Conservation (phyloP, 1,140 invertebrate species). For the Drosophila quadrilineata region DNA sequence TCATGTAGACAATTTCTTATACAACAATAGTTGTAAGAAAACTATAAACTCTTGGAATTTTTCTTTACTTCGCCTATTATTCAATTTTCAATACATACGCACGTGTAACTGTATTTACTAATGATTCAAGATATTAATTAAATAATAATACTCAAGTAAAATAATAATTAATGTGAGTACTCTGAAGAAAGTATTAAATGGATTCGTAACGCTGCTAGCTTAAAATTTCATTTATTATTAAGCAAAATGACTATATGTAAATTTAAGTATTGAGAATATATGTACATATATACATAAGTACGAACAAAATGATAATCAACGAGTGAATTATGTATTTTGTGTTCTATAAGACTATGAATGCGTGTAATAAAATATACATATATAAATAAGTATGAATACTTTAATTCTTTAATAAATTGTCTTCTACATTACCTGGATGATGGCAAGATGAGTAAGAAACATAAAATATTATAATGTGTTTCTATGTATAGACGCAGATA, state of each 20-base stretch:
- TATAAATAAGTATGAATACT: background rate
- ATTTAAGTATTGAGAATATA: constrained; percentile 12
- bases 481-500: too few species aligned
- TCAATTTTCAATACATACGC: too few species aligned
- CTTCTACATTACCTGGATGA: too few species aligned
- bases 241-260: constrained; percentile 13
- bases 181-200: constrained; percentile 60
- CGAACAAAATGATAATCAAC: constrained; percentile 10
- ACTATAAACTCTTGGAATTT: too few species aligned
- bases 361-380: constrained; percentile 35
- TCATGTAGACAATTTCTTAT: too few species aligned
- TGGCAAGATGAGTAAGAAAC: too few species aligned
- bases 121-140: constrained; percentile 20
- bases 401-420: background rate
- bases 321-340: constrained; percentile 58
- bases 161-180: constrained; percentile 18
- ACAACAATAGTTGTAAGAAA: too few species aligned
- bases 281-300: background rate
- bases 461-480: too few species aligned
- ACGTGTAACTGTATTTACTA: too few species aligned
- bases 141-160: constrained; percentile 37
- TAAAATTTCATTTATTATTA: constrained; percentile 26
- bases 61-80: too few species aligned
- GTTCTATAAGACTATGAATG: constrained; percentile 25
- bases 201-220: constrained; percentile 34